Percentiles rank a stretch among this genome's conserved stretches.
Conservation (phyloP, 92 coral and sea anemone species). For the Scolanthus callimorphus region DNA sequence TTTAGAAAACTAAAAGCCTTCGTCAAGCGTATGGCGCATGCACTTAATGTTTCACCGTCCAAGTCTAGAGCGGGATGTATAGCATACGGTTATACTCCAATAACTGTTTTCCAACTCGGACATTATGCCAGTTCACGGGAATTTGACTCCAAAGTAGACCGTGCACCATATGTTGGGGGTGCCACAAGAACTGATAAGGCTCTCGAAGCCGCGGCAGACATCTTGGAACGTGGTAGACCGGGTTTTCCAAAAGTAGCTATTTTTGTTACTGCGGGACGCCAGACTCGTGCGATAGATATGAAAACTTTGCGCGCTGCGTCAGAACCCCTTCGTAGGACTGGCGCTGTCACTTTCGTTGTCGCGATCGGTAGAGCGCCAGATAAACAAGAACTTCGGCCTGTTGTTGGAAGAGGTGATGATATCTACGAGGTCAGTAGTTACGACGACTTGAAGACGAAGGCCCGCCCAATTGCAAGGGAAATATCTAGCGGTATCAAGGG, state of each 20-base stretch:
- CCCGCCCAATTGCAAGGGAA: slow-evolving; percentile 10
- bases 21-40: slow-evolving; percentile 34
- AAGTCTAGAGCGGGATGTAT: slow-evolving; percentile 44
- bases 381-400: slow-evolving; percentile 31
- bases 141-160: slow-evolving; percentile 29
- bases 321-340: slow-evolving; percentile 38
- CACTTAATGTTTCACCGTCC: slow-evolving; percentile 29
- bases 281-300: slow-evolving; percentile 5
- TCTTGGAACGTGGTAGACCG: slow-evolving; percentile 33
- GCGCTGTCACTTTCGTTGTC: slow-evolving; percentile 46
- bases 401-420: slow-evolving; percentile 49
- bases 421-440: slow-evolving; percentile 4
- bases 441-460: slow-evolving; percentile 3
- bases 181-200: slow-evolving; percentile 57
- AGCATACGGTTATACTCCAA: slow-evolving; percentile 30
- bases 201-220: slow-evolving; percentile 27
- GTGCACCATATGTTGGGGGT: slow-evolving; percentile 49
- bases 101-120: slow-evolving; percentile 17
- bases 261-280: slow-evolving; percentile 61
- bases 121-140: slow-evolving; percentile 13
- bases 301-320: slow-evolving; percentile 32
- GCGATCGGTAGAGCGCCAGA: slow-evolving; percentile 58
- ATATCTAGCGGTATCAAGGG: slow-evolving; percentile 3
- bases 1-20: slow-evolving; percentile 48
- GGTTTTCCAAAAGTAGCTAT: slow-evolving; percentile 66